Conservation (phyloP, 2,888 invertebrate genomes). For the Stomorhina lunata region DNA sequence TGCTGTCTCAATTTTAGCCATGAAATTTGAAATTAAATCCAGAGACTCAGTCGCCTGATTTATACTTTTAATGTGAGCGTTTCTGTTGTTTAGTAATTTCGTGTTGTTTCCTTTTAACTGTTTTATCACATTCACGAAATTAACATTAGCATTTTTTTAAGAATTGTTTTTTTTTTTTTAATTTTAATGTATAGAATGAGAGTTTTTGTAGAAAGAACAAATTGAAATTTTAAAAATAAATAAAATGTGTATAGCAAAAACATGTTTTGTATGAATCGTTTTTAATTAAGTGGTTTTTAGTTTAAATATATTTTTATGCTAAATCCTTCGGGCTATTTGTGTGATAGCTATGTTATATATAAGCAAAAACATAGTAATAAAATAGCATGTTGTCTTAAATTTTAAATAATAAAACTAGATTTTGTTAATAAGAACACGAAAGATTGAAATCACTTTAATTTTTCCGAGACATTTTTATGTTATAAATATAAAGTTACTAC, state of each 20-base stretch:
- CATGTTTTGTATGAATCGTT: slow-evolving; percentile 30
- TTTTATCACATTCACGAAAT: slow-evolving; percentile 56
- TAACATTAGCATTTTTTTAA: not conserved
- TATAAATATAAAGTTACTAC: no score
- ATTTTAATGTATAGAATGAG: slow-evolving; percentile 11
- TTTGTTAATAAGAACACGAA: not conserved
- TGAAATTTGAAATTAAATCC: slow-evolving; percentile 36
- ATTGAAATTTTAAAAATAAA: slow-evolving; percentile 31
- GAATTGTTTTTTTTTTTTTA: not conserved
- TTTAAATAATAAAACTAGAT: not conserved
- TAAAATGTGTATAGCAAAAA: slow-evolving; percentile 29
- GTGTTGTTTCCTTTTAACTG: slow-evolving; percentile 48
- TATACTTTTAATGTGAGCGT: slow-evolving; percentile 15
- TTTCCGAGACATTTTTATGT: no score
- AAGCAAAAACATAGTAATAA: not conserved
- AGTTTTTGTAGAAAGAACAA: slow-evolving; percentile 35
- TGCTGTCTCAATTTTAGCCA: slow-evolving; percentile 58
- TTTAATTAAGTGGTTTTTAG: slow-evolving; percentile 51
- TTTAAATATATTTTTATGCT: not conserved
- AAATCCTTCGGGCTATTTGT: not conserved
- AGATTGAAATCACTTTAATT: no score
- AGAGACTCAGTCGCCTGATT: slow-evolving; percentile 1
- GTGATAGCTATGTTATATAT: no score
- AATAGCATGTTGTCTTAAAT: not conserved
- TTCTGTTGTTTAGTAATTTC: slow-evolving; percentile 12